Conservation (phyloP, 2,113 vertebrate genomes). For the cattle (Bos taurus) region DNA sequence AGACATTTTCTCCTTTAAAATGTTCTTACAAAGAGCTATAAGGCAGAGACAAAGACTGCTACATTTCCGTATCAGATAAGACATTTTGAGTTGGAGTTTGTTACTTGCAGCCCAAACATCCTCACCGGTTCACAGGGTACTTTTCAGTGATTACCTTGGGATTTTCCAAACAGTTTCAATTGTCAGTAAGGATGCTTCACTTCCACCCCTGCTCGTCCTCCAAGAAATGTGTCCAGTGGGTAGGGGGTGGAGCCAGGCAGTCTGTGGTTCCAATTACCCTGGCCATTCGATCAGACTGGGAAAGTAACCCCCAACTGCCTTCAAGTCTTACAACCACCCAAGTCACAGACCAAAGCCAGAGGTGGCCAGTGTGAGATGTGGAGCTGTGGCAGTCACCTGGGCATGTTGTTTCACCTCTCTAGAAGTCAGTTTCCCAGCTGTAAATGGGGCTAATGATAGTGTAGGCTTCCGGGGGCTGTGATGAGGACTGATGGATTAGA, state of each 20-base stretch:
- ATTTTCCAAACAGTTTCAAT: neutral
- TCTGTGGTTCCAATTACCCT: neutral
- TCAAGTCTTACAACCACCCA: neutral
- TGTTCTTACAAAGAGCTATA: neutral
- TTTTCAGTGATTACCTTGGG: neutral
- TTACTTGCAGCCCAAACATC: neutral
- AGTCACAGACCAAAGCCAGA: neutral
- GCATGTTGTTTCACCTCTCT: neutral
- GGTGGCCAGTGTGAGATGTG: accelerated
- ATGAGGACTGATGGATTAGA: neutral
- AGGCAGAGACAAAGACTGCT: neutral
- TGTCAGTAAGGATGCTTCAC: neutral
- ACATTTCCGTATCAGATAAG: neutral
- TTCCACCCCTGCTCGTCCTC: accelerated
- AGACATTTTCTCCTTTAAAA: neutral
- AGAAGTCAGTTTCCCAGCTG: neutral
- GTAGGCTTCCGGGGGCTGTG: accelerated
- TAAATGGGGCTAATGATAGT: neutral
- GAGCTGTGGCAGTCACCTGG: neutral
- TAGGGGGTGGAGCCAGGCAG: neutral
- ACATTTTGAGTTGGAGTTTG: neutral
- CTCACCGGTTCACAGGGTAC: neutral
- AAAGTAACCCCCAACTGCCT: neutral
- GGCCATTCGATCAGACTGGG: neutral
- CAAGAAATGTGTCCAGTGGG: neutral